phyloP scores from a whole-genome alignment of 2,113 vertebrate species.

The Dromaius novaehollandiae region DNA sequence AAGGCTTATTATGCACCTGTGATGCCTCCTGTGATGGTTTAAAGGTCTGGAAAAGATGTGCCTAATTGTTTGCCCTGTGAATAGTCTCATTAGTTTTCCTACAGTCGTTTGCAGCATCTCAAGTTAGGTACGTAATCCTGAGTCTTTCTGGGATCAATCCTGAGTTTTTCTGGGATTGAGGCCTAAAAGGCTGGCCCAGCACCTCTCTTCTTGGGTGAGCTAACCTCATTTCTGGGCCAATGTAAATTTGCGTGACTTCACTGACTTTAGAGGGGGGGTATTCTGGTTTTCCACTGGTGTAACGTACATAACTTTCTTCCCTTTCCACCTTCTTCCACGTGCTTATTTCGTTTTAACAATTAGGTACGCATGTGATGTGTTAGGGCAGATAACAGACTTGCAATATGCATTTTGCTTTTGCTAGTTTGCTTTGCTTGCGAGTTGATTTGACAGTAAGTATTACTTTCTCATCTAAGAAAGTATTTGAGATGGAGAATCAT shows the following conservation, averaged over 20 bases:
- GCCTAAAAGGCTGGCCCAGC: neutral
- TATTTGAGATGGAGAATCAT: neutral
- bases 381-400: neutral
- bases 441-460: neutral
- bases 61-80: neutral
- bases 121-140: neutral
- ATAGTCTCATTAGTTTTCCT: slow-evolving; percentile 21
- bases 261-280: neutral
- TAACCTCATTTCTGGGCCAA: neutral
- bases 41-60: neutral
- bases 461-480: neutral
- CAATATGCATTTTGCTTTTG: neutral
- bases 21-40: neutral
- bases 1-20: neutral
- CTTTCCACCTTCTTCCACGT: neutral
- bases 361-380: neutral
- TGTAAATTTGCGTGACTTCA: neutral
- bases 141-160: neutral
- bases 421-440: neutral
- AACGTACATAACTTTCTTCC: neutral
- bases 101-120: neutral
- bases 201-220: neutral
- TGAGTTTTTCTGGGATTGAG: neutral
- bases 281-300: neutral
- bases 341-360: neutral